Evolutionary conservation across 2,797 vertebrate genomes (phyloP).

Genomic region (Macrochelys suwanniensis): DNA sequence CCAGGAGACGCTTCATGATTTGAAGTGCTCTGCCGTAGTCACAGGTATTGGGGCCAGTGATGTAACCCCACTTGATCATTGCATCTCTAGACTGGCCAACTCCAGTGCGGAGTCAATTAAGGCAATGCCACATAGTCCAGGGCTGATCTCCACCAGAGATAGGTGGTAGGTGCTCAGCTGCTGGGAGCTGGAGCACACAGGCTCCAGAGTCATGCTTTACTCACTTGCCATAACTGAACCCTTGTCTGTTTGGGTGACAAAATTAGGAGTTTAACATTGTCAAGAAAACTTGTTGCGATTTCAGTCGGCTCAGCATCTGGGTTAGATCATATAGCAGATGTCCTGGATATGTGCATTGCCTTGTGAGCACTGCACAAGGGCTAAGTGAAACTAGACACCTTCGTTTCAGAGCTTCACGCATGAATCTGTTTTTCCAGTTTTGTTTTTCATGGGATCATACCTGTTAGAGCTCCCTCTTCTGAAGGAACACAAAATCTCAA

Average conservation of each 20-base stretch:
- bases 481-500: background rate
- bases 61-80: background rate
- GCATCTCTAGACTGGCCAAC: background rate
- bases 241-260: background rate
- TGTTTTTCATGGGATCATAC: background rate
- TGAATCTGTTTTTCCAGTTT: background rate
- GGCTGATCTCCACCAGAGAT: background rate
- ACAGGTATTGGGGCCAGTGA: background rate
- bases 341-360: background rate
- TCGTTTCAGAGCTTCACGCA: background rate
- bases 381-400: background rate
- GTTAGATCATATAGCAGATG: background rate
- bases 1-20: background rate
- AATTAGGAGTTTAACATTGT: background rate
- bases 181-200: background rate
- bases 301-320: background rate
- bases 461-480: background rate
- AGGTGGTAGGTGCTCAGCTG: background rate
- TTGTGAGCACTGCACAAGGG: background rate
- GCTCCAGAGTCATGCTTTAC: background rate
- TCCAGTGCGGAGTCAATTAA: background rate
- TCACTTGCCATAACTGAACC: background rate
- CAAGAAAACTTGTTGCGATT: background rate
- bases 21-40: background rate
- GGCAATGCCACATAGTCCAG: background rate